phyloP scores from a whole-genome alignment of 2,888 invertebrate species.

The Agrenia bidenticulata region DNA sequence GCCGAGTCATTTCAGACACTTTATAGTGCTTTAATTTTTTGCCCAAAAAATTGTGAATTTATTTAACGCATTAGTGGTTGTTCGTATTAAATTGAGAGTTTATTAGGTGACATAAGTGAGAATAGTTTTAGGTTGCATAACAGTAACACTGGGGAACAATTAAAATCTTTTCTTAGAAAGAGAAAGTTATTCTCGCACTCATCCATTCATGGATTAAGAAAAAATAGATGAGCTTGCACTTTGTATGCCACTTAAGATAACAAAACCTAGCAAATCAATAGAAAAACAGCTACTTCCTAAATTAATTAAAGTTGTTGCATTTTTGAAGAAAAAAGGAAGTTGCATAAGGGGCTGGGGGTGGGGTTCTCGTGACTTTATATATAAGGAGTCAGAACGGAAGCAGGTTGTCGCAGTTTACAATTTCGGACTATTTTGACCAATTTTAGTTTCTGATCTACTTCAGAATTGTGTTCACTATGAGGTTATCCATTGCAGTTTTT shows the following conservation, averaged over 20 bases:
- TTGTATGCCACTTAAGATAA: neutral
- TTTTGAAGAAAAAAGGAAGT: neutral
- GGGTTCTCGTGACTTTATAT: neutral
- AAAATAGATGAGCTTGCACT: neutral
- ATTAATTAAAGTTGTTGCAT: neutral
- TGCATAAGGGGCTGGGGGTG: neutral
- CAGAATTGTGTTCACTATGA: conserved; percentile 2
- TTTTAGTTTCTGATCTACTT: neutral
- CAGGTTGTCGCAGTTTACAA: neutral
- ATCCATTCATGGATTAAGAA: neutral
- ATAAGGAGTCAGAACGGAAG: neutral
- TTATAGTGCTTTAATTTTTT: too few relatives aligned
- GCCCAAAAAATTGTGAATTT: too few relatives aligned
- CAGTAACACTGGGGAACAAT: neutral
- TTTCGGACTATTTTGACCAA: neutral
- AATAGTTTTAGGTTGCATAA: too few relatives aligned
- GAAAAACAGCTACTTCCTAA: neutral
- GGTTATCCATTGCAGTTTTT: neutral
- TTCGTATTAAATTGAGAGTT: too few relatives aligned
- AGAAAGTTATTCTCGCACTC: conserved; percentile 11
- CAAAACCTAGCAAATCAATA: neutral
- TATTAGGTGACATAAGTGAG: too few relatives aligned
- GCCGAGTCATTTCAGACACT: too few relatives aligned
- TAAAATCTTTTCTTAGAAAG: conserved; percentile 6
- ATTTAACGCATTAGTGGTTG: too few relatives aligned